phyloP scores from a whole-genome alignment of 1,140 invertebrate genomes.

The Reticulitermes speratus region DNA sequence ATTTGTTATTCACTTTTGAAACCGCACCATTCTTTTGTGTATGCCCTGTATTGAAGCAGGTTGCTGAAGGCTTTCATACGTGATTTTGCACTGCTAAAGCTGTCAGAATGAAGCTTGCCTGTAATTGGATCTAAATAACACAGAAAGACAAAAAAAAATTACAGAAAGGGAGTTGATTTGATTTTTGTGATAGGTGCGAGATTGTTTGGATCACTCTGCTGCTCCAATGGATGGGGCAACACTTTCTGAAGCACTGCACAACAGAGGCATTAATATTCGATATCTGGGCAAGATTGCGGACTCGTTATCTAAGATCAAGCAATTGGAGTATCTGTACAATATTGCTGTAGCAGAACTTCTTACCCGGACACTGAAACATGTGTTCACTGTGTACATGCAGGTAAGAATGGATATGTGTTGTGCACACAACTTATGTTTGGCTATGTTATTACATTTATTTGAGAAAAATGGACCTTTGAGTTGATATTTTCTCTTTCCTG shows the following conservation, averaged over 20 bases:
- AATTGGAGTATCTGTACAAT: constrained; percentile 82
- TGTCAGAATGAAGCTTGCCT: no score
- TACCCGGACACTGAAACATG: constrained; percentile 84
- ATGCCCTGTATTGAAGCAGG: no score
- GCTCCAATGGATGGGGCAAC: constrained; percentile 93
- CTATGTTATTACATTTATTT: no score
- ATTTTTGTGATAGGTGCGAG: constrained; percentile 67
- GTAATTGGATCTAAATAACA: no score
- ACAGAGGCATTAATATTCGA: constrained; percentile 93
- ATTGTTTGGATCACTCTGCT: constrained; percentile 87
- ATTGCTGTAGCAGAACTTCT: constrained; percentile 88
- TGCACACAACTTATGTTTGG: no score
- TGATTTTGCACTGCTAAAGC: no score
- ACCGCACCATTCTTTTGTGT: no score
- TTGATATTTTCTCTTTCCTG: no score
- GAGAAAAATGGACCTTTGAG: no score
- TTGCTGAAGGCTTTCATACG: no score
- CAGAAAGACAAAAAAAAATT: not conserved
- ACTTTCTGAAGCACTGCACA: constrained; percentile 91
- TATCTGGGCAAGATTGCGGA: constrained; percentile 89
- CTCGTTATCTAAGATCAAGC: constrained; percentile 73
- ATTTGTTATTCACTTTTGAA: no score
- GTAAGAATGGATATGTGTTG: constrained; percentile 43
- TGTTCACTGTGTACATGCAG: constrained; percentile 91
- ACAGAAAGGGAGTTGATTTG: not conserved